phyloP scores from a whole-genome alignment of 2,113 vertebrate genomes.

The Elanus axillaris region DNA sequence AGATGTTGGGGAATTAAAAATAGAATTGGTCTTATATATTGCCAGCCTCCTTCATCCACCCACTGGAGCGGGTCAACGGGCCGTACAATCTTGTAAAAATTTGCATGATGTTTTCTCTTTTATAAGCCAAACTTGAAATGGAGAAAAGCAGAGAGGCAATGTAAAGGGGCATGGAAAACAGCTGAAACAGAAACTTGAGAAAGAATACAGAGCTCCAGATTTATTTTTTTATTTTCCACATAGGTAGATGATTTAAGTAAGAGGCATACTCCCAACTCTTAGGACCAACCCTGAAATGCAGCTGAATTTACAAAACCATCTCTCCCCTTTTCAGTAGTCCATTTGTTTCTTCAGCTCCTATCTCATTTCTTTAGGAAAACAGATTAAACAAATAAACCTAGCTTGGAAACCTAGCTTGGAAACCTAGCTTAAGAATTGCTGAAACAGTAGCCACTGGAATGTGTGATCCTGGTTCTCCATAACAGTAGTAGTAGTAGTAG shows the following conservation, averaged over 20 bases:
- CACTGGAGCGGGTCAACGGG: not conserved
- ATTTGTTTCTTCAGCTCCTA: fast-evolving
- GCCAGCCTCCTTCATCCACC: not conserved
- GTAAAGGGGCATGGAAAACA: not conserved
- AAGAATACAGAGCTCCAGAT: not conserved
- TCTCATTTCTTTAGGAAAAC: not conserved
- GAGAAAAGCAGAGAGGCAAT: not conserved
- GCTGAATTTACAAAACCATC: not conserved
- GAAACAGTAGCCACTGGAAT: not conserved
- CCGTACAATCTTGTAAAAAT: not conserved
- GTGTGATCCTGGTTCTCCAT: not conserved
- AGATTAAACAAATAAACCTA: not conserved
- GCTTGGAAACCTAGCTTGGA: not conserved
- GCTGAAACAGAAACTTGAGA: not conserved
- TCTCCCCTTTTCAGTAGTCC: not conserved
- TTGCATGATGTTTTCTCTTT: not conserved
- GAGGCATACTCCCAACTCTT: not conserved
- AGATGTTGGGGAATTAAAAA: not conserved
- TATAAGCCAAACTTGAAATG: not conserved
- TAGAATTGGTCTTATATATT: not conserved
- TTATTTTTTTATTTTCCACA: not conserved
- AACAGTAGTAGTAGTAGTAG: not conserved
- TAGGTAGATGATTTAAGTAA: not conserved
- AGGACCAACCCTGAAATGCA: not conserved
- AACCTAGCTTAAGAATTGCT: not conserved